Conservation (phyloP, 2,888 invertebrate genomes). For the Diogma glabrata region DNA sequence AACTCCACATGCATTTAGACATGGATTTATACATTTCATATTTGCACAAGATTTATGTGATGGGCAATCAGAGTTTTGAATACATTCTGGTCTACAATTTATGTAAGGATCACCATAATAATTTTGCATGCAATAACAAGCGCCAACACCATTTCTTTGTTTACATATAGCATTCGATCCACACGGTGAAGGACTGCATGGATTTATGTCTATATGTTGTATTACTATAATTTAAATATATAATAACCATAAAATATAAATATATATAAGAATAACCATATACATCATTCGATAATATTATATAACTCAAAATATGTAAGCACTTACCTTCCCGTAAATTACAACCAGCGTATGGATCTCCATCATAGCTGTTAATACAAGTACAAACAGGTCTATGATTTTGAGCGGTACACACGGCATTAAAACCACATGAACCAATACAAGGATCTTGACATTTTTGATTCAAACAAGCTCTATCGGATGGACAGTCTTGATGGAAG, state of each 20-base stretch:
- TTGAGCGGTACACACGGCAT: constrained; percentile 56
- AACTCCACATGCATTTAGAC: constrained; percentile 68
- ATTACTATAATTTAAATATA: constrained; percentile 33
- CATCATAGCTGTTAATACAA: constrained; percentile 56
- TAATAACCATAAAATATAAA: constrained; percentile 4
- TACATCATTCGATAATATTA: background rate
- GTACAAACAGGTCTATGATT: constrained; percentile 64
- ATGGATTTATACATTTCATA: constrained; percentile 76
- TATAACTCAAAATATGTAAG: no score
- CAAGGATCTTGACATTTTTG: constrained; percentile 64
- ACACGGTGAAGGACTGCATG: constrained; percentile 76
- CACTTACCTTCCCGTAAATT: constrained; percentile 48
- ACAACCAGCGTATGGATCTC: constrained; percentile 71
- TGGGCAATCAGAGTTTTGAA: constrained; percentile 74
- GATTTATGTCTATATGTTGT: constrained; percentile 44
- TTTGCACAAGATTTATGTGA: constrained; percentile 65
- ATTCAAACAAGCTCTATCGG: constrained; percentile 57
- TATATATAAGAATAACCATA: background rate
- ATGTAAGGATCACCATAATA: constrained; percentile 79
- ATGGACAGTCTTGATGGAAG: constrained; percentile 59
- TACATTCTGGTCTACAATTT: constrained; percentile 78
- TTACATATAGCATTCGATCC: constrained; percentile 77
- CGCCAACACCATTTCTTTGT: constrained; percentile 67
- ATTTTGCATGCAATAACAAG: constrained; percentile 69
- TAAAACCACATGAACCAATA: constrained; percentile 60